Evolutionary conservation across 2,888 invertebrate genomes (phyloP), one percentile per base, ranked within the genome.

Genomic region (Yponomeuta malinellus): DNA sequence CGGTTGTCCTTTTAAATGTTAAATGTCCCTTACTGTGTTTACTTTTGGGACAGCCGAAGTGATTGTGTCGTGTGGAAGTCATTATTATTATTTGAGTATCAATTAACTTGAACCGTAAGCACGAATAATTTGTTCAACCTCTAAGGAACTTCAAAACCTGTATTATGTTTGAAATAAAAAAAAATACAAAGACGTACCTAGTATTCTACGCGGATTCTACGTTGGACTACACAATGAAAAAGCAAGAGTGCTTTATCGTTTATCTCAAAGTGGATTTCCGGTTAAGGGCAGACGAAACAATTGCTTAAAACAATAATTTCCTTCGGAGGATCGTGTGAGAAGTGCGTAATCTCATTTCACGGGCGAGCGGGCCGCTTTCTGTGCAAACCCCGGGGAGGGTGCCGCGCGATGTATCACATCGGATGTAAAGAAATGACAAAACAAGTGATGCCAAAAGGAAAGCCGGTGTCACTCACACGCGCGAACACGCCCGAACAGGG

Each of bases 291-390:
- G 63, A 10, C 69, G 65, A 71, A 74, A 73, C 71, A 71, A 71
- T 71, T 71, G 69, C 71, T 65, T 63, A 71, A 37, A 64, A 68
- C n/a, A 65, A 71, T 63, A 15, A 71, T 71, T 68, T 59, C 52
- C 68, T 63, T 52, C 33, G 5, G 65, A 66, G 70, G 71, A 73
- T 73, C 73, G 74, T 72, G 72, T 67, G 70, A 73, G 64, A 70
- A 71, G 48, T 71, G 71, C 72, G 71, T 74, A 78, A 78, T 76
- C 78, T 78, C 77, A 76, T 81, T 81, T 78, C 77, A 78, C 75
- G 79, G 77, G 76, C 71, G 74, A 74, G 72, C 72, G 73, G 73
- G 52, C 64, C 71, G 70, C 72, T 71, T 71, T 71, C 52, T 73
- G 70, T 67, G 69, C 65, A 68, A 73, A 72, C 70, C 75, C 63